Evolutionary conservation across 2,888 invertebrate species (phyloP).

Genomic region (Steinernema carpocapsae): DNA sequence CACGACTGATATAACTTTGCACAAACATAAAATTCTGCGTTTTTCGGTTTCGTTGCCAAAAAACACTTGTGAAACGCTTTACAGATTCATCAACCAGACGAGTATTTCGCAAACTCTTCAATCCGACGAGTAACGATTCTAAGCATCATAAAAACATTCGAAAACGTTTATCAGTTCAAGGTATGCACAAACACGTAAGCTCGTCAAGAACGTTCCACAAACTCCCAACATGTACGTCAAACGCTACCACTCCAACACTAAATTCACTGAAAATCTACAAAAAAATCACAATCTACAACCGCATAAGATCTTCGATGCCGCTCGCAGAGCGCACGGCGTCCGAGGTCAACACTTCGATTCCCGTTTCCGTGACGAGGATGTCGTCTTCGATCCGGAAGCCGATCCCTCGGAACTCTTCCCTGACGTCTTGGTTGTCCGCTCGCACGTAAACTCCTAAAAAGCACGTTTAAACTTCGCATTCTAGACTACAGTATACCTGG

Average conservation of each 20-base stretch:
- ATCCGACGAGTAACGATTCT: too few relatives aligned
- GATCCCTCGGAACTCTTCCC: conserved; percentile 58
- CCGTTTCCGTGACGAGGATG: conserved; percentile 54
- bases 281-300: background rate
- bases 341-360: conserved; percentile 57
- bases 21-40: too few relatives aligned
- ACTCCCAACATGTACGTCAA: too few relatives aligned
- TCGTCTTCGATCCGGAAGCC: conserved; percentile 67
- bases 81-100: too few relatives aligned
- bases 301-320: conserved; percentile 58
- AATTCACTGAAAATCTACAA: background rate
- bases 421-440: conserved; percentile 44
- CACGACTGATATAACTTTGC: too few relatives aligned
- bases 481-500: conserved; percentile 46
- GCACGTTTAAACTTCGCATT: background rate
- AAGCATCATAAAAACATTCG: too few relatives aligned
- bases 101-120: too few relatives aligned
- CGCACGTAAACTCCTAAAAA: conserved; percentile 55
- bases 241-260: background rate
- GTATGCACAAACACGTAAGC: too few relatives aligned
- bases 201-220: too few relatives aligned
- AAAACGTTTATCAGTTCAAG: too few relatives aligned
- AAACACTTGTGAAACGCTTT: too few relatives aligned
- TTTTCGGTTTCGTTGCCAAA: too few relatives aligned
- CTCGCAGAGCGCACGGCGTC: conserved; percentile 50